Evolutionary conservation across 1,140 invertebrate genomes (phyloP), one percentile per base, ranked within the genome.

Genomic region (Heliothis subflexa): DNA sequence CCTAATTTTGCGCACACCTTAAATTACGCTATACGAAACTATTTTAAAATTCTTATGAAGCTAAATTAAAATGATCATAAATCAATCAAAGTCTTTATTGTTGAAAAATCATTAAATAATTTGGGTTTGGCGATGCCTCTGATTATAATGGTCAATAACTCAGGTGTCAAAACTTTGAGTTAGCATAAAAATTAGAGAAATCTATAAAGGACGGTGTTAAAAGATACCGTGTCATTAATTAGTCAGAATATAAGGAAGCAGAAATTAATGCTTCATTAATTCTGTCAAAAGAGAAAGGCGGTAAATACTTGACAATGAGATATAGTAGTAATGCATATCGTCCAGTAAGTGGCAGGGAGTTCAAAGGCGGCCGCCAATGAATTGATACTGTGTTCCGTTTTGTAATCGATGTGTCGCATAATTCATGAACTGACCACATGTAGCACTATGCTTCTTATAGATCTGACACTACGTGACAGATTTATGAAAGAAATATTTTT

Each of bases 391-490:
- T 84, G 80, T 86, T 88, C 78, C 81, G 84, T 88, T 88, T 85
- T 86, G 82, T 85, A 86, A 84, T 80, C 81, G 81, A 82, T 83
- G 84, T 86, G 84, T 83, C 83, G 80, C 82, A 86, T 88, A 85
- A 85, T 79, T 86, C 85, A 83, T 84, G 72, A 83, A 66, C 71
- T 82, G 75, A 78, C 61, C 55, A 70, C 54, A 76, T 70, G 66
- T 81, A 77, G 83, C 70, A 10, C 25, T 80, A 64, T 33, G n/a
- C 16, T 25, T 64, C 49, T 76, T 62, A 9, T 75, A 78, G 83
- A 81, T 13, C 52, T 50, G 81, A 68, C 77, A 72, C 16, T 54
- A 55, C 33, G 9, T 72, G 25, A 33, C 33, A 72, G 28, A 49
- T 72, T 55, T 72, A 72, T 55, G 40, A 7, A 14, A 13, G 45